A percentile compares a stretch with the other conserved stretches of the same genome.
Conservation (phyloP, 2,888 invertebrate genomes). For the Apotomis turbidana region DNA sequence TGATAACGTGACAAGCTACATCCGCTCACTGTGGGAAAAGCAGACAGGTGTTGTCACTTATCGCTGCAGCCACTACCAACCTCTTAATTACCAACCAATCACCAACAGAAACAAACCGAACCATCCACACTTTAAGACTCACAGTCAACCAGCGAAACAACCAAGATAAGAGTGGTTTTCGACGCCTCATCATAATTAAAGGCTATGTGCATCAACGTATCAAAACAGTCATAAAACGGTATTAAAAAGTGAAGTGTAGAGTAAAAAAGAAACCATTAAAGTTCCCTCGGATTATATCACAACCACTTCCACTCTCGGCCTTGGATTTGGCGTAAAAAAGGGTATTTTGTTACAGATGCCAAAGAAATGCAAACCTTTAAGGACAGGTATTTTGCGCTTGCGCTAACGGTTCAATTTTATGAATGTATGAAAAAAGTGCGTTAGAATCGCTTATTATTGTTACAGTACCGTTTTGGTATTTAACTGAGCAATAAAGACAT, state of each 20-base stretch:
- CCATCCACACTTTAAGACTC: fast-evolving
- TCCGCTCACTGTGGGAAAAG: conserved; percentile 80
- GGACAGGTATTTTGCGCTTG: conserved; percentile 19
- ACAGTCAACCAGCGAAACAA: conserved; percentile 9
- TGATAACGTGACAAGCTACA: conserved; percentile 73
- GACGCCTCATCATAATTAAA: conserved; percentile 57
- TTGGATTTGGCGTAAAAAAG: conserved; percentile 57
- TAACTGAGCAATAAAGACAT: background rate
- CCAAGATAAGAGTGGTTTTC: conserved; percentile 44
- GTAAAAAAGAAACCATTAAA: conserved; percentile 58
- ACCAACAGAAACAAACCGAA: conserved; percentile 45
- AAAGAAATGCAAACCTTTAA: conserved; percentile 56
- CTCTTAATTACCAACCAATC: conserved; percentile 52
- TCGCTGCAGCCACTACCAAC: conserved; percentile 57
- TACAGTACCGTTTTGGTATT: conserved; percentile 10
- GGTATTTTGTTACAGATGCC: conserved; percentile 61
- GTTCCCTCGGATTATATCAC: conserved; percentile 56
- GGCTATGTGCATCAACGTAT: conserved; percentile 62
- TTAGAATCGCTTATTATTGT: background rate
- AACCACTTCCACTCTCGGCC: conserved; percentile 64
- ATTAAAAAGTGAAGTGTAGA: conserved; percentile 53
- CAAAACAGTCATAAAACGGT: conserved; percentile 67
- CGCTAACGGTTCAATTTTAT: conserved; percentile 34
- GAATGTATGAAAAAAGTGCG: background rate
- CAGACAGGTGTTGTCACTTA: conserved; percentile 77